Evolutionary conservation across 2,888 invertebrate species (phyloP), one percentile per base, ranked within the genome.

Genomic region (Epinotia ramella): DNA sequence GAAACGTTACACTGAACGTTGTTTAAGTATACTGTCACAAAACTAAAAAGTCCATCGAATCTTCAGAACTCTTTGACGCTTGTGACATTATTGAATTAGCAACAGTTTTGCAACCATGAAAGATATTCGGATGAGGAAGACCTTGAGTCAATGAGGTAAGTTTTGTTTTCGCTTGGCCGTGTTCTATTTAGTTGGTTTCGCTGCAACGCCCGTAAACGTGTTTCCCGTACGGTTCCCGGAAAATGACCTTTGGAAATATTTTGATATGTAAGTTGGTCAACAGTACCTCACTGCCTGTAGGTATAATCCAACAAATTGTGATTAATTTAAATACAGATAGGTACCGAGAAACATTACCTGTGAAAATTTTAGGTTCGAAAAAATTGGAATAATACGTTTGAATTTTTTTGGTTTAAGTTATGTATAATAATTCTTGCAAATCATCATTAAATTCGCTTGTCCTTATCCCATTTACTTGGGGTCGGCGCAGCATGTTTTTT

Each of bases 171-270:
- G n/a, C 28, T 69, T 24, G 44, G 4, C 9, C 6, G n/a, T 60
- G 24, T 59, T 20, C 20, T 16, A 20, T 11, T 56, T 4, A 18
- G 16, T 18, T 59, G n/a, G n/a, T 60, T 69, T 60, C 2, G 28
- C 24, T 69, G 69, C 46, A 60, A 46, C 59, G 28, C 44, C 18
- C 59, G 69, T 68, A 59, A 59, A 68, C 59, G 68, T 60, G 46
- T 59, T 69, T 69, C 60, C 59, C 69, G 44, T 46, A 12, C 46
- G 12, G 69, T 69, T 69, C 69, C 69, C 24, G 59, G 69, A 69
- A 69, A 69, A 69, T 69, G 69, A 69, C 69, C 59, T 46, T 69
- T 59, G 59, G 69, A 69, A 69, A 69, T 59, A 69, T 69, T 69
- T 60, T 69, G 69, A 69, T 68, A 57, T 24, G 59, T 59, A 40